Evolutionary conservation across 2,797 vertebrate genomes (phyloP).

Genomic region (Phyllotis vaccarum): DNA sequence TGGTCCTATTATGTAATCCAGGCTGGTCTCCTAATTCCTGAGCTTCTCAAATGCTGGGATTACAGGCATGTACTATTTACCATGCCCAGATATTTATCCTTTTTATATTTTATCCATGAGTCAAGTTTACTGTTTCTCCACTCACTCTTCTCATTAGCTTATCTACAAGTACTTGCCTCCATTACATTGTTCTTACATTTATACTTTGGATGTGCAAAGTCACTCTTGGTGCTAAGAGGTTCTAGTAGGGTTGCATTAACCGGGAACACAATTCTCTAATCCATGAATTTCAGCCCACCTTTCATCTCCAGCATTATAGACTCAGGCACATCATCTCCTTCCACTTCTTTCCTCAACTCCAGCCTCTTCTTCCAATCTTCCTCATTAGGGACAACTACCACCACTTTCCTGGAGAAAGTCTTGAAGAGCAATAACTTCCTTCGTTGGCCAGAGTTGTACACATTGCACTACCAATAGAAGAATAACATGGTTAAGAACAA

Average conservation of each 20-base stretch:
- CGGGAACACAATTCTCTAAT: not conserved
- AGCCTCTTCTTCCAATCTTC: constrained; percentile 93
- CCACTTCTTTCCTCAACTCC: constrained; percentile 85
- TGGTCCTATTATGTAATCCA: not conserved
- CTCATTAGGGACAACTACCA: constrained; percentile 92
- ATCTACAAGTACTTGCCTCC: not conserved
- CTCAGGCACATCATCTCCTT: constrained; percentile 91
- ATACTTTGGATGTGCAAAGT: not conserved
- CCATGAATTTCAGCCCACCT: constrained; percentile 86
- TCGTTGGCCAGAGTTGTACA: constrained; percentile 93
- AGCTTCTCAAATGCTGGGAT: not conserved
- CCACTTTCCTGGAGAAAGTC: constrained; percentile 90
- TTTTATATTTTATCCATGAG: not conserved
- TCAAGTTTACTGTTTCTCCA: not conserved
- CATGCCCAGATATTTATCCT: not conserved
- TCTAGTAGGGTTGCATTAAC: not conserved
- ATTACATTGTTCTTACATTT: not conserved
- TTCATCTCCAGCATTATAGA: constrained; percentile 94
- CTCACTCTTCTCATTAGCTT: not conserved
- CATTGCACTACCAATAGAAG: constrained; percentile 89
- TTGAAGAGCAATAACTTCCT: constrained; percentile 93
- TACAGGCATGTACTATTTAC: not conserved
- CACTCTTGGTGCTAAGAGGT: not conserved
- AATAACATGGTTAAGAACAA: not conserved
- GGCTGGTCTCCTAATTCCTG: not conserved